Evolutionary conservation across 53 echinoderm and acorn worm genomes (phyloP).

Genomic region (Arbacia lixula): DNA sequence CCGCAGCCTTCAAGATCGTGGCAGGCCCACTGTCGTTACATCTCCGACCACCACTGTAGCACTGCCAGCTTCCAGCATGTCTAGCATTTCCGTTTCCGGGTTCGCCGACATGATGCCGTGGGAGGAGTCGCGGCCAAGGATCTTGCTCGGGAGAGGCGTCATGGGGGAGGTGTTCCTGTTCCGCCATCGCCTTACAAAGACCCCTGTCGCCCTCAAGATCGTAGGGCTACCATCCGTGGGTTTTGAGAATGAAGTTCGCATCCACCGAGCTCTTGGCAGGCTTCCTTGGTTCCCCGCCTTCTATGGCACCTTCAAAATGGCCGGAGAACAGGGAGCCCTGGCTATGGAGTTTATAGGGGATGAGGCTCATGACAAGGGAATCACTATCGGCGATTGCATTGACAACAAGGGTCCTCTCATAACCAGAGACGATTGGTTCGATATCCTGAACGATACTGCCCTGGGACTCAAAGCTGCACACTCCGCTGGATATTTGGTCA

Average conservation of each 20-base stretch:
- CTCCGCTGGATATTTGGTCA: background rate
- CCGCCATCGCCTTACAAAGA: background rate
- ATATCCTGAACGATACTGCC: constrained; percentile 4
- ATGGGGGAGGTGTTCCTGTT: background rate
- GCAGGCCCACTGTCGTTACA: background rate
- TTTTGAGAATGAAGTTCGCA: background rate
- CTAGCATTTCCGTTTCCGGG: background rate
- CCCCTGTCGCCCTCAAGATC: background rate
- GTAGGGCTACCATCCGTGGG: background rate
- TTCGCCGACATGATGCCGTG: constrained; percentile 11
- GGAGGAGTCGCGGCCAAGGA: background rate
- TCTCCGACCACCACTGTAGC: constrained; percentile 7
- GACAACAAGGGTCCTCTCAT: constrained; percentile 2
- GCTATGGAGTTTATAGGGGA: constrained; percentile 40
- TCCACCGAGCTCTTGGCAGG: constrained; percentile 5
- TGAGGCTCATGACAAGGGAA: background rate
- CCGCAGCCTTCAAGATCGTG: background rate
- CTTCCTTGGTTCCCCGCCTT: constrained; percentile 31
- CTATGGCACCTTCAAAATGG: constrained; percentile 15
- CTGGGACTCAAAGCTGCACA: constrained; percentile 16
- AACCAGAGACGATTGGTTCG: constrained; percentile 19
- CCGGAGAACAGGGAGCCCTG: background rate
- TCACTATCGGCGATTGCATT: constrained; percentile 25
- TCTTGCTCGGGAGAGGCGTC: constrained; percentile 9
- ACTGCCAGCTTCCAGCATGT: no score